Percentiles rank a stretch among this genome's conserved stretches.
Evolutionary conservation across 2,888 invertebrate species (phyloP).

Genomic region (Synergus umbraculus): DNA sequence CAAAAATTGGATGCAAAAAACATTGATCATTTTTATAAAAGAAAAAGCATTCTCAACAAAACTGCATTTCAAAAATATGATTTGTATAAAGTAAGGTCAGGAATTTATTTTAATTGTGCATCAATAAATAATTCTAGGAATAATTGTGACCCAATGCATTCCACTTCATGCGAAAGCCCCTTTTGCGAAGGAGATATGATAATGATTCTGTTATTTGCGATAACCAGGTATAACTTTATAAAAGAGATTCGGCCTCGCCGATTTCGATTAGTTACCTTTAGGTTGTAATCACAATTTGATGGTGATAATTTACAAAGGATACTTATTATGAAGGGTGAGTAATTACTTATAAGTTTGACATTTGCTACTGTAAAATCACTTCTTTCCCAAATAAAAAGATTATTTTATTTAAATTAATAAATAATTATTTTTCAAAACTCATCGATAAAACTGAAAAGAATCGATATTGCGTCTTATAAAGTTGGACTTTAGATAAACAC

Average conservation of each 20-base stretch:
- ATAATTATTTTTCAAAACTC: too few species aligned
- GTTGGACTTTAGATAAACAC: too few species aligned
- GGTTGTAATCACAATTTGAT: background rate
- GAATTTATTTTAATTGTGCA: background rate
- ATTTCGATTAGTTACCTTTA: slow-evolving; percentile 11
- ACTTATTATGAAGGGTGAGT: background rate
- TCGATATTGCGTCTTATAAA: too few species aligned
- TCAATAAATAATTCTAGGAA: background rate
- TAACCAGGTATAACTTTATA: slow-evolving; percentile 60
- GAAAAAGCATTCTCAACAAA: too few species aligned
- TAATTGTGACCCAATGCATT: slow-evolving; percentile 10
- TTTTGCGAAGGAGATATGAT: slow-evolving; percentile 56
- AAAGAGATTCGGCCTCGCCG: slow-evolving; percentile 47
- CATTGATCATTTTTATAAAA: background rate
- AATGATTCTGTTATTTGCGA: slow-evolving; percentile 57
- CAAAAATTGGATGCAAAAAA: background rate
- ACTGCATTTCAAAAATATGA: background rate
- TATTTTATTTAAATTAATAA: too few species aligned
- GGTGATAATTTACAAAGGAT: background rate
- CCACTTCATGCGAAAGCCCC: slow-evolving; percentile 36
- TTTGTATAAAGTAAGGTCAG: background rate
- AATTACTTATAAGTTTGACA: slow-evolving; percentile 43
- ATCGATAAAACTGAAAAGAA: too few species aligned
- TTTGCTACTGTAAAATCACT: too few species aligned
- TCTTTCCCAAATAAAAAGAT: too few species aligned